These are phyloP conservation scores for Lichenostomus cassidix DNA, from an alignment of 2,113 vertebrate species.

Conservation along the genomic window DNA sequence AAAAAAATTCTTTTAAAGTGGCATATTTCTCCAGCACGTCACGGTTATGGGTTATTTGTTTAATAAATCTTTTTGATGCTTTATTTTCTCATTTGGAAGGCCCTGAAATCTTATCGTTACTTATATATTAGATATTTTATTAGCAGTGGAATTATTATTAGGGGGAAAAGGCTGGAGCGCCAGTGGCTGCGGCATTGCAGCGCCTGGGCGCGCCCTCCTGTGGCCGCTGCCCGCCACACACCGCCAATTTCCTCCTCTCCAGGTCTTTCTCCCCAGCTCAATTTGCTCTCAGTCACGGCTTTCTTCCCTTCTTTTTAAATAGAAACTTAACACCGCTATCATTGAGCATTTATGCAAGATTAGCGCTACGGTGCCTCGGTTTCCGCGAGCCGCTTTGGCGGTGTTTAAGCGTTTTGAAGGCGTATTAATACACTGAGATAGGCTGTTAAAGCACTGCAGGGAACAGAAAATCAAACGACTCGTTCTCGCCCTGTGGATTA, in stretches of 20 bases:
- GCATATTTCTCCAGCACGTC: constrained; percentile 56
- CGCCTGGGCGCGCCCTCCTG: constrained; percentile 76
- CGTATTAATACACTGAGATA: background rate
- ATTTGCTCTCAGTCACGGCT: background rate
- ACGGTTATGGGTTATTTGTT: constrained; percentile 55
- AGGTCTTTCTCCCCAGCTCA: background rate
- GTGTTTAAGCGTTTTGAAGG: background rate
- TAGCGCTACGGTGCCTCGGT: background rate
- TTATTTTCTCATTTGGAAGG: constrained; percentile 67
- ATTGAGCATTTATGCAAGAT: background rate
- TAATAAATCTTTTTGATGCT: constrained; percentile 64
- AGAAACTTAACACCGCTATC: background rate
- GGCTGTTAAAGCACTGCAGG: background rate
- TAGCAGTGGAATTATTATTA: constrained; percentile 59
- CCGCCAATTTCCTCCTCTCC: background rate
- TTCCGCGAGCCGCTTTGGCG: background rate
- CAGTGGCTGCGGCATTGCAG: constrained; percentile 17
- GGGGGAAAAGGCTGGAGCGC: background rate
- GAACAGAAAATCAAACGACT: constrained; percentile 2
- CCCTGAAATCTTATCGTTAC: constrained; percentile 62
- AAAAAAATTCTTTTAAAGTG: constrained; percentile 21
- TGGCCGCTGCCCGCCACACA: constrained; percentile 59
- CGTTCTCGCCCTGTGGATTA: background rate
- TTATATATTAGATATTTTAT: constrained; percentile 73
- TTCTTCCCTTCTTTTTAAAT: background rate